Base-by-base conservation (phyloP, 1,140 invertebrate genomes). In the Lycorma delicatula region DNA sequence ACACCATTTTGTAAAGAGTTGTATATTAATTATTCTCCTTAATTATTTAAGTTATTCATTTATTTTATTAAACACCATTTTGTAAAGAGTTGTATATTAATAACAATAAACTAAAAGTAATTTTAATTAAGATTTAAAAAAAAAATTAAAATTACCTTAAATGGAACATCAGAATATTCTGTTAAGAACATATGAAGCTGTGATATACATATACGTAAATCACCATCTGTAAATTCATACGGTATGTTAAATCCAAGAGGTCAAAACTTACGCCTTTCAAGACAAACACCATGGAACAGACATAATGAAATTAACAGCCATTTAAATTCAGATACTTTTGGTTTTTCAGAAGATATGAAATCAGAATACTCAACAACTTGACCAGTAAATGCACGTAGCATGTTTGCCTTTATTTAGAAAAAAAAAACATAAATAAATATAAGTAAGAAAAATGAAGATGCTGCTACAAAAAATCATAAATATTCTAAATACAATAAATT, bases 211-310 rank as follows among this genome's bases (percentile, higher is more conserved):
- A 88, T 87, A 58, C 79, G 72, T 20, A 89, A 70, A 72, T 89
- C 86, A 1, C 84, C 84, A 59, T 85, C 82, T 44, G 85, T 86
- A 67, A 87, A 89, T 63, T 86, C 84, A 63, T 88, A 87, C 0
- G 83, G 79, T 46, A 85, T 85, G 66, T 89, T 89, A 76, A 86
- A 84, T 6, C 86, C 85, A 3, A 87, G 67, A 0, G 85, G 76
- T 0, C 85, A 85, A 67, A 85, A 89, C 66, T 85, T 86, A 26
- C 82, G 67, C 56, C 86, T 72, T 65, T 88, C 86, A 55, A 86
- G 71, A 7, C 85, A 71, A 3, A 82, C 68, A 0, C 81, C 83
- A 65, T 89, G 86, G 70, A 89, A 88, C 62, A 87, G 75, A 63
- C 83, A 83, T 1, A 89, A 68, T 3, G 83, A 79, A 64, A 83